Evolutionary conservation across 2,888 invertebrate genomes (phyloP).

Genomic region (Cephus spinipes): DNA sequence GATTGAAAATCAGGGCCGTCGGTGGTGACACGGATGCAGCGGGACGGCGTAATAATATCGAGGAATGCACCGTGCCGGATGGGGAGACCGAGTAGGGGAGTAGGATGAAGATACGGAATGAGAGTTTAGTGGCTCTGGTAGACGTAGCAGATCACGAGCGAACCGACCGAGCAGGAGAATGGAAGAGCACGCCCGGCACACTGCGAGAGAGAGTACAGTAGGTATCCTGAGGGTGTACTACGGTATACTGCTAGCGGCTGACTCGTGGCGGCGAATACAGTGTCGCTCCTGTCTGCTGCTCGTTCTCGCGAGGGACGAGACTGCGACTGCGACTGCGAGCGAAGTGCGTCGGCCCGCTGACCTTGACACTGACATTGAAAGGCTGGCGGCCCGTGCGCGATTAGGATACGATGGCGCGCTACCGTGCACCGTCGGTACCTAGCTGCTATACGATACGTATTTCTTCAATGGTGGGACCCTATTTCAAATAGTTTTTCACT

Average conservation of each 20-base stretch:
- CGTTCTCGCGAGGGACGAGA: constrained; percentile 1
- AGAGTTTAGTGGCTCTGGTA: not conserved
- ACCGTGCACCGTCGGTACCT: no score
- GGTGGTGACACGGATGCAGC: constrained; percentile 37
- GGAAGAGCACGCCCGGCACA: no score
- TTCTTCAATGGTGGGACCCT: no score
- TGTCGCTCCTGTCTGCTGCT: no score
- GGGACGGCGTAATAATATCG: constrained; percentile 42
- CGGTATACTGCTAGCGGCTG: no score
- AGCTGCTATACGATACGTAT: constrained; percentile 7
- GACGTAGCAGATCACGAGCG: constrained; percentile 1
- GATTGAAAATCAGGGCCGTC: not conserved
- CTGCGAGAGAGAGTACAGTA: no score
- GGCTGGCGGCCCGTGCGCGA: constrained; percentile 29
- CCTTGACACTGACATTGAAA: constrained; percentile 66
- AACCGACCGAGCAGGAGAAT: no score
- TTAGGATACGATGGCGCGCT: not conserved
- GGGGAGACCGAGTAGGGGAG: not conserved
- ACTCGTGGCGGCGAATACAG: no score
- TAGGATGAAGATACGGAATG: not conserved
- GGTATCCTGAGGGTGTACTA: no score
- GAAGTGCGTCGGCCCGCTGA: constrained; percentile 62
- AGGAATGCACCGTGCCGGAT: constrained; percentile 40
- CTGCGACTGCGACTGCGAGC: constrained; percentile 8
- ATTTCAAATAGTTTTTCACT: no score